Percentiles rank a stretch among this genome's conserved stretches.
Conservation (phyloP, 2,797 vertebrate genomes). For the Hypotaenidia philippensis region DNA sequence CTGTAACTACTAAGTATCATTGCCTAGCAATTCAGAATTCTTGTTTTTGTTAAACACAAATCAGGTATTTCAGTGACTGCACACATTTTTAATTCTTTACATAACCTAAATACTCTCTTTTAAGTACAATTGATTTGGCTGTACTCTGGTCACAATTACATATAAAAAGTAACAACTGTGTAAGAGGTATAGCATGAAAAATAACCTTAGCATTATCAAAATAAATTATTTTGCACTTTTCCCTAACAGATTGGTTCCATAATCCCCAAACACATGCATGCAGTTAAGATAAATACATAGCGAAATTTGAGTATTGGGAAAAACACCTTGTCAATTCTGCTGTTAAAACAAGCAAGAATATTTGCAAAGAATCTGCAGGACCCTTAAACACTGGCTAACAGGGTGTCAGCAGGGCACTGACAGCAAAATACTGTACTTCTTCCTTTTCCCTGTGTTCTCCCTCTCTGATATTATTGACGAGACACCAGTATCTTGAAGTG, state of each 20-base stretch:
- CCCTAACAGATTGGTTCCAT: conserved; percentile 55
- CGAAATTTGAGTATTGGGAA: conserved; percentile 59
- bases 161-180: conserved; percentile 25
- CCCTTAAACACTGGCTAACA: conserved; percentile 69
- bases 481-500: conserved; percentile 77
- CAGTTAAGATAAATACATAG: conserved; percentile 60
- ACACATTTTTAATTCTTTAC: not conserved
- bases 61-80: not conserved
- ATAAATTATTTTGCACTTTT: conserved; percentile 16
- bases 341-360: conserved; percentile 64
- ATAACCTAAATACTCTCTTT: not conserved
- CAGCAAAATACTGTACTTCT: conserved; percentile 66
- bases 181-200: conserved; percentile 37
- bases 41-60: not conserved
- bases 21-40: not conserved
- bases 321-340: conserved; percentile 60
- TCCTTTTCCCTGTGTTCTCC: conserved; percentile 67
- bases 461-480: conserved; percentile 77
- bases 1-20: not conserved
- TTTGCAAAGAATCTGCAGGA: conserved; percentile 67
- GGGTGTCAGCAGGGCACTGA: conserved; percentile 71
- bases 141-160: conserved; percentile 1
- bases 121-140: conserved; percentile 5
- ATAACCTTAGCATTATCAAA: conserved; percentile 50
- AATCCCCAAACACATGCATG: conserved; percentile 55